These are phyloP conservation scores for Scleropages formosus DNA, from an alignment of 2,797 vertebrate genomes.

Conservation along the genomic window DNA sequence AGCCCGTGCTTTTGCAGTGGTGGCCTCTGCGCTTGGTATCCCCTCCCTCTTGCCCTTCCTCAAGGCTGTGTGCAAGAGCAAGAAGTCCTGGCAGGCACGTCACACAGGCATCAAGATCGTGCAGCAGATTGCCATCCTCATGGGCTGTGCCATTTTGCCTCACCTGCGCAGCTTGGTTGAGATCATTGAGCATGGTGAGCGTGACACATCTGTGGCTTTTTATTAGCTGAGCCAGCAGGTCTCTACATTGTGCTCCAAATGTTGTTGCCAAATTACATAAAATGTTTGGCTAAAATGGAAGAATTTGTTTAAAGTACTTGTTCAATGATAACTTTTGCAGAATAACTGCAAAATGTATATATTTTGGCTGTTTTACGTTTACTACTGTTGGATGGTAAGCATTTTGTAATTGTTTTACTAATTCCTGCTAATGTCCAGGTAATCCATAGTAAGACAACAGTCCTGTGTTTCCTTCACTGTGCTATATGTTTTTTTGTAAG, in stretches of 20 bases:
- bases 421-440: too few relatives aligned
- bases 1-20: slow-evolving; percentile 94
- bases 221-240: not conserved
- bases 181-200: slow-evolving; percentile 96
- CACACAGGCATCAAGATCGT: slow-evolving; percentile 99
- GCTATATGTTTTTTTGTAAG: too few relatives aligned
- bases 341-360: too few relatives aligned
- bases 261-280: too few relatives aligned
- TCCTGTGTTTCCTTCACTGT: too few relatives aligned
- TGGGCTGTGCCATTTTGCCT: slow-evolving; percentile 97
- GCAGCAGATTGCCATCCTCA: slow-evolving; percentile 98
- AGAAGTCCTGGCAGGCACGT: slow-evolving; percentile 97
- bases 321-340: too few relatives aligned
- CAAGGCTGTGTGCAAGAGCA: slow-evolving; percentile 98
- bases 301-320: too few relatives aligned
- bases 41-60: slow-evolving; percentile 96
- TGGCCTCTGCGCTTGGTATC: slow-evolving; percentile 94
- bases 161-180: slow-evolving; percentile 99
- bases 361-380: too few relatives aligned
- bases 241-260: not conserved
- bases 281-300: too few relatives aligned
- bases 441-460: too few relatives aligned
- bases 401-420: too few relatives aligned
- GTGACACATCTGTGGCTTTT: not conserved
- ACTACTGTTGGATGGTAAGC: too few relatives aligned